Evolutionary conservation across 2,113 vertebrate genomes (phyloP).

Genomic region (Phrynocephalus versicolor): DNA sequence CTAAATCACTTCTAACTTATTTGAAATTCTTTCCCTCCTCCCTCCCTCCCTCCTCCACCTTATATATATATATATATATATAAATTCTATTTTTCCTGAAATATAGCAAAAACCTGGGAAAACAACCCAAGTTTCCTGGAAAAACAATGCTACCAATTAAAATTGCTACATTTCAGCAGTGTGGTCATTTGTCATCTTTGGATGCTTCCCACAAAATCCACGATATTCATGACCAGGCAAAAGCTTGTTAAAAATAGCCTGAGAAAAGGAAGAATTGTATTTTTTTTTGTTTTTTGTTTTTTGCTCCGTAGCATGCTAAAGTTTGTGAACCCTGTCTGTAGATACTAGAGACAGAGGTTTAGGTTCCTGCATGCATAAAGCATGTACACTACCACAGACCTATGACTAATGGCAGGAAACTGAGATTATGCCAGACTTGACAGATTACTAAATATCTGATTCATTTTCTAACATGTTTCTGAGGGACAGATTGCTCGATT

Average conservation of each 20-base stretch:
- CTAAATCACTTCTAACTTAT: not conserved
- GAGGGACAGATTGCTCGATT: no score
- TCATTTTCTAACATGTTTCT: no score
- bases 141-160: conserved; percentile 6
- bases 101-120: not conserved
- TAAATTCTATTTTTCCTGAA: not conserved
- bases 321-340: not conserved
- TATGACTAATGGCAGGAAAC: not conserved
- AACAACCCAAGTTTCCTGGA: not conserved
- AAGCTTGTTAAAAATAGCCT: not conserved
- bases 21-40: not conserved
- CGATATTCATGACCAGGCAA: not conserved
- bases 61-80: no score
- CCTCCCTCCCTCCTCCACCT: no score
- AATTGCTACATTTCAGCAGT: conserved; percentile 27
- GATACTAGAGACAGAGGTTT: no score
- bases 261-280: not conserved
- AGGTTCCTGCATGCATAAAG: not conserved
- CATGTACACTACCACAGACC: no score
- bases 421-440: no score
- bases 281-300: no score
- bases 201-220: not conserved
- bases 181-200: conserved; percentile 21
- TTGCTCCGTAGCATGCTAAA: no score
- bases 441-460: no score